These are phyloP conservation scores for Reticulitermes lucifugus DNA, from an alignment of 2,888 invertebrate species.

Conservation along the genomic window DNA sequence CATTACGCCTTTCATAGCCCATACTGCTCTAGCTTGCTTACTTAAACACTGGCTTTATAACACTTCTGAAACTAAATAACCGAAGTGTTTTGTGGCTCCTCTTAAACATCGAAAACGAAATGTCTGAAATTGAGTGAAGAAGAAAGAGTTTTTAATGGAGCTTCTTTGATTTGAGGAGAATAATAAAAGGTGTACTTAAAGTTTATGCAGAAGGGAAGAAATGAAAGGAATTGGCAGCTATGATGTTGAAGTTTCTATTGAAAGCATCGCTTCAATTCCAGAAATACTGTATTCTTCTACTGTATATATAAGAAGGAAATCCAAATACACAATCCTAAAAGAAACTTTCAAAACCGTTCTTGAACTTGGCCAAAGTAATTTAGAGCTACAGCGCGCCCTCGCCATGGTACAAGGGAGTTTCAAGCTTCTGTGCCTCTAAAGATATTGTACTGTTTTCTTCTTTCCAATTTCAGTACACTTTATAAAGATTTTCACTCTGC, in stretches of 20 bases:
- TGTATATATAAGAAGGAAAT: neutral
- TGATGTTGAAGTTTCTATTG: neutral
- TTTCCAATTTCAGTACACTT: neutral
- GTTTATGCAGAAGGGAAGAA: neutral
- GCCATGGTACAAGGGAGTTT: neutral
- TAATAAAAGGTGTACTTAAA: neutral
- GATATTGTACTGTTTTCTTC: neutral
- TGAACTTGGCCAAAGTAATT: neutral
- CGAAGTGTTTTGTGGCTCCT: too few relatives aligned
- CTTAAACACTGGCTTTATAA: too few relatives aligned
- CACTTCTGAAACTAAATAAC: too few relatives aligned
- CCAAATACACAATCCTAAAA: neutral
- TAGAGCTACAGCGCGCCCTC: neutral
- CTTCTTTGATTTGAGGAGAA: neutral
- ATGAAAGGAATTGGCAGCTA: neutral
- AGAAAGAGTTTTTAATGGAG: too few relatives aligned
- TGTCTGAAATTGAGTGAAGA: too few relatives aligned
- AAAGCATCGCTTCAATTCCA: neutral
- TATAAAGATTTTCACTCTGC: neutral
- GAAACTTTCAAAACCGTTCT: neutral
- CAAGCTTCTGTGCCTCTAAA: neutral
- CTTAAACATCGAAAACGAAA: too few relatives aligned
- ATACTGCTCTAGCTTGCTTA: too few relatives aligned
- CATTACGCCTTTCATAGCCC: too few relatives aligned
- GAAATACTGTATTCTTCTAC: neutral